Base-by-base conservation (phyloP, 2,888 invertebrate species). In the Zelleria hepariella region DNA sequence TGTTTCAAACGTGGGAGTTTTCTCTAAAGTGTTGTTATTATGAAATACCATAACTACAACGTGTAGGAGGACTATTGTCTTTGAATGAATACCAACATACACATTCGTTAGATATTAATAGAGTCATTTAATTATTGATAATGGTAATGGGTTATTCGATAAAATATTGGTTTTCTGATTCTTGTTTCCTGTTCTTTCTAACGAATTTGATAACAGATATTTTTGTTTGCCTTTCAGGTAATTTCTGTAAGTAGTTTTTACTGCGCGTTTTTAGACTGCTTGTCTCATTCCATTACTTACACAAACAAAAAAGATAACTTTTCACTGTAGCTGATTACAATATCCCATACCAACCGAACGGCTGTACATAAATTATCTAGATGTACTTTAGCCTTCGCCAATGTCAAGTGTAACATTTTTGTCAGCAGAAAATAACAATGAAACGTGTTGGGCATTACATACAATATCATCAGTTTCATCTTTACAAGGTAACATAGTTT, bases 371-470 rank as follows among this genome's bases (percentile, higher is more conserved):
- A 15, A 3, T 15, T 42, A n/a, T n/a, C n/a, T n/a, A n/a, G 32
- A 42, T 15, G 32, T 15, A 42, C 32, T 42, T 15, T 2, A 42
- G 53, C 53, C 53, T 53, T 53, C 53, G n/a, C 5, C 53, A 53
- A 53, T 53, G 53, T 53, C 53, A 53, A 53, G 53, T 25, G 24
- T 25, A 42, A 42, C 32, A 53, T 53, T n/a, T 23, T 25, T n/a
- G n/a, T 53, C 53, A 53, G 15, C 53, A 24, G 0, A 24, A 53
- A 53, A 24, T 53, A 2, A 24, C 53, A 15, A 53, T 53, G 24
- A 24, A 20, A 51, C 20, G 10, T 51, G 51, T 6, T 18, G 32
- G 10, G 10, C 15, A 42, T 42, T n/a, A n/a, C n/a, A 10, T 42
- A 1, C 10, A 42, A 15, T 15, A 42, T 0, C 20, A 20, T 20